Evolutionary conservation across 2,797 vertebrate genomes (phyloP), one percentile per base, ranked within the genome.

Genomic region (Chelon labrosus): DNA sequence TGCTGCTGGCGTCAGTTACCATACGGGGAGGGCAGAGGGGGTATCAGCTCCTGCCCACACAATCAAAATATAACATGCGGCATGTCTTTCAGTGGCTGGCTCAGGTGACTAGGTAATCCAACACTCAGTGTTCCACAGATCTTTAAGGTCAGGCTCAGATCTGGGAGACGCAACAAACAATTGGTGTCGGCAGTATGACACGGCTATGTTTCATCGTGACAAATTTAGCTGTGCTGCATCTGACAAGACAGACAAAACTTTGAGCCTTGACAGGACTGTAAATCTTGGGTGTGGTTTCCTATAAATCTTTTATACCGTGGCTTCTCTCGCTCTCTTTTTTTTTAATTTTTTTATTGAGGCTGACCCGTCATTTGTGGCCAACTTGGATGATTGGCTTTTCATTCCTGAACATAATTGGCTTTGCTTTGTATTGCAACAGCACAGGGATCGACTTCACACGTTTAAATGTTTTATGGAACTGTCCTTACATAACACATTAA

Each of bases 21-120:
- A 69, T 7, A 39, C 54, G 66, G 85, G 86, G 82, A 16, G 79
- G 77, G 77, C 82, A 71, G 63, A 79, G 81, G 75, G 77, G 89
- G 75, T 90, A 93, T 92, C 91, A 82, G 81, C 88, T 92, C 83
- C 81, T 90, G 89, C 88, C 92, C 90, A 85, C 89, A 91, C 84
- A 89, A 92, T 93, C 91, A 92, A 86, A 92, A 94, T 93, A 88
- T 82, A 91, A 92, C 91, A 89, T 87, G 82, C 71, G 75, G 82
- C 72, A 60, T 65, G 75, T 72, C 84, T 89, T 81, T 85, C 80
- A 82, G 79, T 19, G 65, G 71, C 83, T 78, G 67, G 52, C 84
- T 91, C 80, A 54, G 77, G 83, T 88, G 75, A 74, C 85, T 70
- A 20, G 38, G 88, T 89, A 91, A 93, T 84, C 69, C 65, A 61